Conservation (phyloP, 2,113 vertebrate genomes). For the Pollimyrus isidori region DNA sequence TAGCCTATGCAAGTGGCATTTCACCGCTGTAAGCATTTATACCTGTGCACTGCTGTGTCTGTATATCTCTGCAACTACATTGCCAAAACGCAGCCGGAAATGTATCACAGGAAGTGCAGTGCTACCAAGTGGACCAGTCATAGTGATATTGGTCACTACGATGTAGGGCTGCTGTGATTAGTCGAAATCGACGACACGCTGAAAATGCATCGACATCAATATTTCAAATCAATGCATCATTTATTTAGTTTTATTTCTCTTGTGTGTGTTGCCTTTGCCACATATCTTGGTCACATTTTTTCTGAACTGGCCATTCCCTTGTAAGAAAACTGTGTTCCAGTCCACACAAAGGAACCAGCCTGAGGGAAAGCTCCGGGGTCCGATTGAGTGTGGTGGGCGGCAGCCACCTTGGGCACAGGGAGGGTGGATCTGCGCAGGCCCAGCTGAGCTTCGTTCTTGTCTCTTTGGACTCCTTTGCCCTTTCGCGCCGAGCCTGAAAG, state of each 20-base stretch:
- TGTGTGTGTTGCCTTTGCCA: not conserved
- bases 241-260: not conserved
- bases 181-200: too few species aligned
- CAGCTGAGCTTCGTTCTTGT: not conserved
- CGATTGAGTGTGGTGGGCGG: not conserved
- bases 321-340: not conserved
- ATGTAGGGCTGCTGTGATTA: too few species aligned
- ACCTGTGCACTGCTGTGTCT: too few species aligned
- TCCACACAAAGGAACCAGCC: not conserved
- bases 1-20: too few species aligned
- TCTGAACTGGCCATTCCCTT: not conserved
- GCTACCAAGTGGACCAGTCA: too few species aligned
- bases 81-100: too few species aligned
- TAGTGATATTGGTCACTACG: too few species aligned
- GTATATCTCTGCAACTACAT: too few species aligned
- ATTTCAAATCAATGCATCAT: not conserved
- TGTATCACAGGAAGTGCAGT: too few species aligned
- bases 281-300: not conserved
- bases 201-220: not conserved
- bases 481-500: not conserved
- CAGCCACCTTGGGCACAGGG: not conserved
- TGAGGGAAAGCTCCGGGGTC: not conserved
- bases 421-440: not conserved
- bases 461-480: not conserved
- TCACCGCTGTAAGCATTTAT: too few species aligned